phyloP scores from a whole-genome alignment of 2,888 invertebrate genomes.

The Osedax fenrisi region DNA sequence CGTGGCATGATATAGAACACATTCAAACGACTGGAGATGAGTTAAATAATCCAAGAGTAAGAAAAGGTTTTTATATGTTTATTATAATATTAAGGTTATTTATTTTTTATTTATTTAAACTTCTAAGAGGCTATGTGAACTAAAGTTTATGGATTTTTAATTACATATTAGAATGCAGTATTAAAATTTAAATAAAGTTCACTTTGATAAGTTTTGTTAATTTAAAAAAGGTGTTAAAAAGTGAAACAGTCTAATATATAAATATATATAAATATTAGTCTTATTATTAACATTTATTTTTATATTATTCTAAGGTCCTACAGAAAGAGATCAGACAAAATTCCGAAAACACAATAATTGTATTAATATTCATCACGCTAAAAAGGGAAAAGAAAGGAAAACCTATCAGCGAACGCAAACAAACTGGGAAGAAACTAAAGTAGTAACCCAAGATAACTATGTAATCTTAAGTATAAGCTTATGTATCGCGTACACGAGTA shows the following conservation, averaged over 20 bases:
- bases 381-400: not conserved
- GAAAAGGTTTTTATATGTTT: not conserved
- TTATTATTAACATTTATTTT: not conserved
- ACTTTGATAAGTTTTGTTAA: no score
- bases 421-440: not conserved
- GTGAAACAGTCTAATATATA: no score
- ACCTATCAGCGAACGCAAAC: not conserved
- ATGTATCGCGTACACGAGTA: no score
- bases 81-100: not conserved
- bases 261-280: no score
- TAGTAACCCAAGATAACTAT: no score
- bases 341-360: not conserved
- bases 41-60: not conserved
- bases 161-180: no score
- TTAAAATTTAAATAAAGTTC: no score
- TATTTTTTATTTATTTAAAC: not conserved
- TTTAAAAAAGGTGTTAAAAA: no score
- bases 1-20: not conserved
- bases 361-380: not conserved
- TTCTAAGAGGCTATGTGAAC: no score
- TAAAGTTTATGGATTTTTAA: no score
- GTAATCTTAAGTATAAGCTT: not conserved
- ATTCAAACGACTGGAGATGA: not conserved
- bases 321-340: not conserved
- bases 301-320: not conserved